Evolutionary conservation across 2,797 vertebrate species (phyloP), one percentile per base, ranked within the genome.

Genomic region (Stomatorhinus walkeri): DNA sequence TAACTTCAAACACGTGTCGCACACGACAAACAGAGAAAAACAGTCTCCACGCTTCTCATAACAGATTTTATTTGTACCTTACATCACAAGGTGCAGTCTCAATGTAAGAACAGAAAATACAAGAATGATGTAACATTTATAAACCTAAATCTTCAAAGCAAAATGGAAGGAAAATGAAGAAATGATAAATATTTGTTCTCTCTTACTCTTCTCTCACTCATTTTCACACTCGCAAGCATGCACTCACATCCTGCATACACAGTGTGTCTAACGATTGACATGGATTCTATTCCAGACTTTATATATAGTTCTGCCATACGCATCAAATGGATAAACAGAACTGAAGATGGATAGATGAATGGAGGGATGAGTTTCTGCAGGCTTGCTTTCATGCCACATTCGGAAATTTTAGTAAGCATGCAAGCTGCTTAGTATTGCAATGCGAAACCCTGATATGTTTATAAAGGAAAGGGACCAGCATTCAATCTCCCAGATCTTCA

Each of bases 301-400:
- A 46, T 79, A 9, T 46, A 43, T 46, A 2, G 72, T 19, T 79
- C 40, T 79, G 16, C 76, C 19, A 46, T 19, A 46, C 4, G 36
- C 28, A 6, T 72, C 64, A 72, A 79, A 43, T n/a, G 76, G 16
- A 46, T 79, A 79, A 79, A 46, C 76, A 79, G 7, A 79, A 79
- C 76, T 79, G 16, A 79, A 79, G n/a, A 79, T 46, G 16, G 9
- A n/a, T n/a, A 7, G 40, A n/a, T n/a, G 40, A 43, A 79, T 79
- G 40, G 76, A 84, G 40, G 46, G 8, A 46, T 51, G 48, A 28
- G 19, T 24, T 84, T 84, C 10, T 24, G 22, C 46, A 28, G 46
- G 4, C 81, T 84, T 84, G n/a, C 46, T 46, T 84, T 84, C 46
- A 51, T 84, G 81, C 81, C 81, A 48, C 48, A 16, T 84, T 84